These are phyloP conservation scores for Nibea albiflora DNA, from an alignment of 2,113 vertebrate species.

Conservation along the genomic window DNA sequence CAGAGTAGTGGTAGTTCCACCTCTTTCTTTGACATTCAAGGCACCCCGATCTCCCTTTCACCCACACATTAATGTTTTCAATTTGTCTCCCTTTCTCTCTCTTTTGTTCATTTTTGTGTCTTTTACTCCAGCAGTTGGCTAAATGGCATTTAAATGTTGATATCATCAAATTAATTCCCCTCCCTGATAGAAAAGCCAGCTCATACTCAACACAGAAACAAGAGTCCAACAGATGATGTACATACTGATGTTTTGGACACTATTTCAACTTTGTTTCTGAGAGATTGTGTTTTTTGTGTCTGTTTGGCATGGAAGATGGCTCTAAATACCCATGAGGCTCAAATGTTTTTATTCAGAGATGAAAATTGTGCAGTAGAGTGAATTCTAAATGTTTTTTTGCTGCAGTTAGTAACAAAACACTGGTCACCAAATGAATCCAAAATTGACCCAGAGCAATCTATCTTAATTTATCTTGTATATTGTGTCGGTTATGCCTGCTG, in stretches of 20 bases:
- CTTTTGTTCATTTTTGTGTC: background rate
- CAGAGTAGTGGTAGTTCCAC: background rate
- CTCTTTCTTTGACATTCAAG: background rate
- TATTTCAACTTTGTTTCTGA: background rate
- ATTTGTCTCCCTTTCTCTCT: background rate
- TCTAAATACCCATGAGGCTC: background rate
- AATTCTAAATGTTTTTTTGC: background rate
- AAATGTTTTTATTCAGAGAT: background rate
- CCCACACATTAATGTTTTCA: background rate
- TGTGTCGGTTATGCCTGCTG: background rate
- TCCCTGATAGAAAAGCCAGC: background rate
- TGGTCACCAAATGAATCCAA: background rate
- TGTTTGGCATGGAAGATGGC: background rate
- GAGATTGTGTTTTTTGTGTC: background rate
- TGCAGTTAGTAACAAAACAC: background rate
- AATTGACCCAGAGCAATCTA: background rate
- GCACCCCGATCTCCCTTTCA: background rate
- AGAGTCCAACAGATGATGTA: background rate
- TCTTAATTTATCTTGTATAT: background rate
- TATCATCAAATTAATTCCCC: background rate
- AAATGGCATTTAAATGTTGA: slow-evolving; percentile 8
- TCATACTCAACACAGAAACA: background rate
- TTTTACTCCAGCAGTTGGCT: background rate
- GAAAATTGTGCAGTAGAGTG: background rate
- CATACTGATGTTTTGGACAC: background rate